phyloP scores from a whole-genome alignment of 2,113 vertebrate species.

The Cyphomyrus discorhynchus region DNA sequence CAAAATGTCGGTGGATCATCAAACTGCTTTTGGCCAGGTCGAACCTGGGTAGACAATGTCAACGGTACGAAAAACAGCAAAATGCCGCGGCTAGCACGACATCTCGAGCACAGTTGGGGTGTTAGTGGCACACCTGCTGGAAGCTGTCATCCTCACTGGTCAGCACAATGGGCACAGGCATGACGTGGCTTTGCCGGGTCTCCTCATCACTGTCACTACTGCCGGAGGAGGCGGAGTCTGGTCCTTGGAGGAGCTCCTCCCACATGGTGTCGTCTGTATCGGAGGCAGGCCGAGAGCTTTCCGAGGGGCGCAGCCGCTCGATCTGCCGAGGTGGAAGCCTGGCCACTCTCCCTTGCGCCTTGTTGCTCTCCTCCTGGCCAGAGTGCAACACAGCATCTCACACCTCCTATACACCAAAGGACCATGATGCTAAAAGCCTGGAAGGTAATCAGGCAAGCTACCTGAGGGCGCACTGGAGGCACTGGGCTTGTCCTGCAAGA shows the following conservation, averaged over 20 bases:
- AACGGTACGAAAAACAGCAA: background rate
- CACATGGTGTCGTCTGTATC: slow-evolving; percentile 92
- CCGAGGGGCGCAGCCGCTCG: slow-evolving; percentile 61
- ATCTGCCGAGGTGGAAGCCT: slow-evolving; percentile 37
- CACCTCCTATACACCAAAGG: background rate
- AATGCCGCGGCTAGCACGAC: background rate
- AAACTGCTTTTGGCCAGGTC: background rate
- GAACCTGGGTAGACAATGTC: background rate
- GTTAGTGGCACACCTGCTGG: slow-evolving; percentile 64
- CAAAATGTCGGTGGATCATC: background rate
- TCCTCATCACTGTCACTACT: slow-evolving; percentile 79
- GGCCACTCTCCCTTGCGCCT: background rate
- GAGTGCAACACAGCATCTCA: background rate
- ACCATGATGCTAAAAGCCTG: background rate
- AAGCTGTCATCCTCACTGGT: slow-evolving; percentile 74
- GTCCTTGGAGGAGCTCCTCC: slow-evolving; percentile 88
- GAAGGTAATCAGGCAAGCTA: background rate
- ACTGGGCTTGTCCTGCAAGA: slow-evolving; percentile 21
- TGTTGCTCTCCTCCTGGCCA: slow-evolving; percentile 38
- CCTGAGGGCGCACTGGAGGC: slow-evolving; percentile 31
- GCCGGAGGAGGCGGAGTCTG: slow-evolving; percentile 76
- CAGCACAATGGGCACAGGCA: slow-evolving; percentile 47
- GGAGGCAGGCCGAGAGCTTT: slow-evolving; percentile 73
- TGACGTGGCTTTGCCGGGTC: slow-evolving; percentile 35
- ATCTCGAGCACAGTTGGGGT: background rate